These are phyloP conservation scores for Calidris pygmaea DNA, from an alignment of 2,113 vertebrate species.

Conservation along the genomic window DNA sequence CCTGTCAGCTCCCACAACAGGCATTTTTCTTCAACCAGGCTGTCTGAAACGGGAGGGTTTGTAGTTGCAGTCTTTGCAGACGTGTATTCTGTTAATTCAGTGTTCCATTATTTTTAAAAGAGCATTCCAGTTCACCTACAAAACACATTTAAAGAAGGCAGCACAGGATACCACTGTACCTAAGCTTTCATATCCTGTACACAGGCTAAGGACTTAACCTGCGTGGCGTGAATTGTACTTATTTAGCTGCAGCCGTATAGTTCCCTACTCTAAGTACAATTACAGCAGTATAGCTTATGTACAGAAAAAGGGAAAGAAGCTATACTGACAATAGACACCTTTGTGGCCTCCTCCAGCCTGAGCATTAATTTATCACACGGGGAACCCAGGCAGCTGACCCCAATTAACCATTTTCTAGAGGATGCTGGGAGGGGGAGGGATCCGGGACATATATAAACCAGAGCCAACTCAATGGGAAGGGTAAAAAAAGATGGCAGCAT, in stretches of 20 bases:
- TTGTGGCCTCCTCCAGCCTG: background rate
- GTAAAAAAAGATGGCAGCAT: background rate
- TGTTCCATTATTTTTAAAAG: background rate
- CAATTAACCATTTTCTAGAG: background rate
- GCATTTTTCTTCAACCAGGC: background rate
- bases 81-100: background rate
- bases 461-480: background rate
- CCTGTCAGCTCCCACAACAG: background rate
- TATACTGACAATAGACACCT: background rate
- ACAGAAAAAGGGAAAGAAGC: background rate
- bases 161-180: background rate
- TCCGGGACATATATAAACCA: background rate
- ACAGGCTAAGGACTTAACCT: background rate
- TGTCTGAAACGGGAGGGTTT: background rate
- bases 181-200: background rate
- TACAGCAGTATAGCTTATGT: background rate
- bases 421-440: background rate
- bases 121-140: constrained; percentile 48
- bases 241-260: background rate
- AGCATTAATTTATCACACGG: background rate
- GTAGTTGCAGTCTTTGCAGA: background rate
- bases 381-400: constrained; percentile 3
- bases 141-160: background rate
- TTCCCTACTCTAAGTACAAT: background rate
- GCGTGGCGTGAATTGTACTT: background rate